A percentile compares a stretch with the other conserved stretches of the same genome.
Conservation (phyloP, 2,113 vertebrate species). For the Elachura formosa region DNA sequence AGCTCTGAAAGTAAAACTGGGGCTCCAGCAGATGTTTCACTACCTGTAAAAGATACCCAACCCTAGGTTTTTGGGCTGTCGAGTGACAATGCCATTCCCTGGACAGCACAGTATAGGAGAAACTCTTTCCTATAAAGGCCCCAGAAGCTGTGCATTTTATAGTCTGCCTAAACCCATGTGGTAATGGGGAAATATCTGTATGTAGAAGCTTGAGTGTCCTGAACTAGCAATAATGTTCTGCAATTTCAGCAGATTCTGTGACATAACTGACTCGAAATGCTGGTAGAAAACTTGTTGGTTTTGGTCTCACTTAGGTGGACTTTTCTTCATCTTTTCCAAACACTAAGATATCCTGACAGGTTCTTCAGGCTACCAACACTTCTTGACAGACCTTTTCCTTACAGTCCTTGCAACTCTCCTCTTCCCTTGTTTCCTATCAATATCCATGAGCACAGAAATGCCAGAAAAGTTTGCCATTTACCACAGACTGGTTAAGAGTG, state of each 20-base stretch:
- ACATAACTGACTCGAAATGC: background rate
- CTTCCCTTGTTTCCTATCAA: background rate
- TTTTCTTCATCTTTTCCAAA: background rate
- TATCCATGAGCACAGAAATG: background rate
- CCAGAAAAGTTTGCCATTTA: background rate
- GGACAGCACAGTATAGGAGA: no score
- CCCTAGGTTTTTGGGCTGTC: background rate
- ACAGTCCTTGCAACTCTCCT: background rate
- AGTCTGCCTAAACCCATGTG: rapidly evolving
- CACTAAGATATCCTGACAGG: background rate
- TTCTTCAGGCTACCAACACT: background rate
- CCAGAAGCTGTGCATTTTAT: background rate
- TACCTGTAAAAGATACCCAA: background rate
- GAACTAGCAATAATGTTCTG: background rate
- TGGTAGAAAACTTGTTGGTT: background rate
- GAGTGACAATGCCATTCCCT: background rate
- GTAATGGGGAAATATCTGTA: background rate
- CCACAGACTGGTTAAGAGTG: background rate
- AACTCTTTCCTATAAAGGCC: background rate
- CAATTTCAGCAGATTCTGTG: background rate
- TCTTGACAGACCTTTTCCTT: background rate
- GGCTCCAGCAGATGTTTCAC: background rate
- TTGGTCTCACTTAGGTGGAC: background rate
- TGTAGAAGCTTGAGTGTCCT: background rate
- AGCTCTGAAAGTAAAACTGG: background rate